phyloP scores from a whole-genome alignment of 1,140 invertebrate genomes.

The Drosophila nebulosa region DNA sequence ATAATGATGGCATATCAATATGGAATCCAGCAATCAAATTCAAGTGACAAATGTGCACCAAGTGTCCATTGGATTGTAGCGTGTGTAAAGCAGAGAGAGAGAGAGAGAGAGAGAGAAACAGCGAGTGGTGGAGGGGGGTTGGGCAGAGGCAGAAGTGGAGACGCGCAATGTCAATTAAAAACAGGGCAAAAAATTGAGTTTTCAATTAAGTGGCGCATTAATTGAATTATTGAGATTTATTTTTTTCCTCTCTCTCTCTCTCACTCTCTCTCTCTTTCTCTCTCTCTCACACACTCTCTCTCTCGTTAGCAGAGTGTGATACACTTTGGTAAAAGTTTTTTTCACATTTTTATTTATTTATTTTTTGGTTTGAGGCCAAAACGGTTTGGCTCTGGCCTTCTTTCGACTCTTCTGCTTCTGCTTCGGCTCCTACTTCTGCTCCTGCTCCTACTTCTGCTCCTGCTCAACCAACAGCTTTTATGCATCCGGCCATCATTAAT shows the following conservation, averaged over 20 bases:
- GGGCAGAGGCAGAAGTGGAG: neutral
- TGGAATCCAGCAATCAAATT: slow-evolving; percentile 44
- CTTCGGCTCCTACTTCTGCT: neutral
- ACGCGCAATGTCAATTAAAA: slow-evolving; percentile 65
- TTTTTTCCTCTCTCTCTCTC: slow-evolving; percentile 15
- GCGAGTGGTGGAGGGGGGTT: neutral
- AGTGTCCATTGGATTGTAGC: neutral
- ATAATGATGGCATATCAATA: slow-evolving; percentile 13
- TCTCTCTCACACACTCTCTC: neutral
- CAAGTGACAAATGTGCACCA: slow-evolving; percentile 12
- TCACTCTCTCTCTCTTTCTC: neutral
- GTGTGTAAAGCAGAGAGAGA: neutral
- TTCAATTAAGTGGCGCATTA: slow-evolving; percentile 75
- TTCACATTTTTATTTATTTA: slow-evolving; percentile 23
- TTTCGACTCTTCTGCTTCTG: neutral
- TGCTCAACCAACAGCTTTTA: neutral
- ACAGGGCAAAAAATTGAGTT: slow-evolving; percentile 70
- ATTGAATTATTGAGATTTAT: slow-evolving; percentile 77
- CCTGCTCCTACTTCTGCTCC: neutral
- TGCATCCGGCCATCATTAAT: slow-evolving; percentile 53
- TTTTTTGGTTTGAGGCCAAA: neutral
- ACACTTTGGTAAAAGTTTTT: slow-evolving; percentile 4
- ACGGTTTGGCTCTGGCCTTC: neutral
- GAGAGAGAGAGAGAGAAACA: neutral
- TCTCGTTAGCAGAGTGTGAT: neutral